These are phyloP conservation scores for Sialis fuliginosa DNA, from an alignment of 2,888 invertebrate species.

Conservation along the genomic window DNA sequence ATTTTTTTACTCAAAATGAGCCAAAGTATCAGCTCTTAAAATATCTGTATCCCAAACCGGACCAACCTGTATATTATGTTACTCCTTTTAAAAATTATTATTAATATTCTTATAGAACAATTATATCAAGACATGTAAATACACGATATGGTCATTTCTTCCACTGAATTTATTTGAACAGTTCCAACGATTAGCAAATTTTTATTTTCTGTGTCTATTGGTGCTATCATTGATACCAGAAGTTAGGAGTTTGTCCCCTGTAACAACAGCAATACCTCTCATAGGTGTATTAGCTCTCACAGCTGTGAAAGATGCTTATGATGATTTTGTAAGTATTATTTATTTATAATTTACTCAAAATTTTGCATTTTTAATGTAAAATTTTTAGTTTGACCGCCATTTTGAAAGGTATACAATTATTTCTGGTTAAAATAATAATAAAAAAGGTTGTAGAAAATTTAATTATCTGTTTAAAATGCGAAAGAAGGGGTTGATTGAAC, in stretches of 20 bases:
- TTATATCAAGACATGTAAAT: conserved; percentile 98
- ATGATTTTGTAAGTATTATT: conserved; percentile 77
- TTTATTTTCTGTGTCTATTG: conserved; percentile 94
- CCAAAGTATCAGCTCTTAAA: no score
- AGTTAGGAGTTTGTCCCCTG: conserved; percentile 91
- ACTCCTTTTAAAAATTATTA: not conserved
- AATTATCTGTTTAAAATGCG: no score
- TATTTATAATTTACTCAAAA: no score
- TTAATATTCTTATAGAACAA: conserved; percentile 65
- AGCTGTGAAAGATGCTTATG: conserved; percentile 94
- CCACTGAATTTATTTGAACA: conserved; percentile 98
- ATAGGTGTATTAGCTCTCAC: conserved; percentile 87
- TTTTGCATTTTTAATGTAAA: no score
- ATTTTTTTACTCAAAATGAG: no score
- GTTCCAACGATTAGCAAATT: conserved; percentile 97
- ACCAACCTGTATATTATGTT: no score
- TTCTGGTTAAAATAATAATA: no score
- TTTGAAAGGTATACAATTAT: no score
- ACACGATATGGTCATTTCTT: conserved; percentile 90
- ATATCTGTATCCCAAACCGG: no score
- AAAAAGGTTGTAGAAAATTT: no score
- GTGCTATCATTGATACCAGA: conserved; percentile 94
- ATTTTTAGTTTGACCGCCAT: no score
- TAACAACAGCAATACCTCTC: conserved; percentile 92
- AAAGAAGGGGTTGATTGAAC: no score